Evolutionary conservation across 2,113 vertebrate species (phyloP).

Genomic region (Alosa alosa): DNA sequence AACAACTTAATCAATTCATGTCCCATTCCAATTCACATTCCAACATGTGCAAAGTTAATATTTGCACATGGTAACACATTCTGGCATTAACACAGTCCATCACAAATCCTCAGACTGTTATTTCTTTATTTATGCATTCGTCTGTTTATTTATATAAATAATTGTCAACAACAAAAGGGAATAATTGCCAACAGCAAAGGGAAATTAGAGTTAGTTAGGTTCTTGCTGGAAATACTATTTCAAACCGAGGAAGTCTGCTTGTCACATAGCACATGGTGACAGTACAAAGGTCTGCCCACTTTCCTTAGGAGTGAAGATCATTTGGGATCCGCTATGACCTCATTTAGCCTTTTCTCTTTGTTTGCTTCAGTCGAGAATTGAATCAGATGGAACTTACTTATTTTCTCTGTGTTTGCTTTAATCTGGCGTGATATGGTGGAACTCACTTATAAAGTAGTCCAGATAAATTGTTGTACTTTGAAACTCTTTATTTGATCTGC

Average conservation of each 20-base stretch:
- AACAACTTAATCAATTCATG: too few species aligned
- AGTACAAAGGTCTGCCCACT: neutral
- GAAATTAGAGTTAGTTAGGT: neutral
- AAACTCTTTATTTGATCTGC: neutral
- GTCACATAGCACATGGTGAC: too few species aligned
- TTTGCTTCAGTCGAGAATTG: neutral
- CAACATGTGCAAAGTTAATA: too few species aligned
- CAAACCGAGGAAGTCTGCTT: neutral
- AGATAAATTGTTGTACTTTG: neutral
- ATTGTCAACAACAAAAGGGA: neutral
- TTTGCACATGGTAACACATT: too few species aligned
- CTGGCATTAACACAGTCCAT: too few species aligned
- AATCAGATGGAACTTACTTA: neutral
- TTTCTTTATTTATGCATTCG: too few species aligned
- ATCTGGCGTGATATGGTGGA: too few species aligned
- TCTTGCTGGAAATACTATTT: neutral
- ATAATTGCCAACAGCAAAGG: neutral
- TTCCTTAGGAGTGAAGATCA: neutral
- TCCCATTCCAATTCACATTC: too few species aligned
- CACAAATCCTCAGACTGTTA: too few species aligned
- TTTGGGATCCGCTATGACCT: neutral
- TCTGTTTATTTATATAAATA: too few species aligned
- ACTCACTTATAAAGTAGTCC: too few species aligned
- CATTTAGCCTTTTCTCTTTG: neutral
- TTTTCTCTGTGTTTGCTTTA: too few species aligned